Base-by-base conservation (phyloP, 2,888 invertebrate genomes). In the Ennomos erosarius region DNA sequence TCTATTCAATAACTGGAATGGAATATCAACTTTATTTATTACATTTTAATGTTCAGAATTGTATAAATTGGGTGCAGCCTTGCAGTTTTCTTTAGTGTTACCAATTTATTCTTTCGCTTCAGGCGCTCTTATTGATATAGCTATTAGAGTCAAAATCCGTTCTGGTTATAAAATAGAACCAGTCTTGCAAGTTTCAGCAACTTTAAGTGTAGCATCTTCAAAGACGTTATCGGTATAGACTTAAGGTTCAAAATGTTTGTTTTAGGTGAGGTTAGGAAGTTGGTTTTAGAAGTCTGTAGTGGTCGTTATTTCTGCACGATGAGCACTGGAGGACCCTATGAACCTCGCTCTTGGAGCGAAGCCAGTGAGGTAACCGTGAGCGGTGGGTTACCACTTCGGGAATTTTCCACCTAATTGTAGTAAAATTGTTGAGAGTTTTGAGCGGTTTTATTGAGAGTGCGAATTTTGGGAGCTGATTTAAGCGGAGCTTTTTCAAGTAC, bases 271-370 rank as follows among this genome's bases (percentile, higher is more conserved):
- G 47, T 37, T 50, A 10, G 54, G 10, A 9, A 10, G 33, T 11
- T 55, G 50, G 51, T 55, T 51, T 55, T 50, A 42, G 42, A 69
- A 73, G 73, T 73, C 64, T 70, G 64, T 69, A 78, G 79, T 66
- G 80, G 73, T 82, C 81, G 82, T 81, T 82, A 80, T 78, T 80
- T 76, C 79, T 79, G 72, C 74, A 71, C 75, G 75, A 76, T 74
- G 76, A 79, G 75, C 74, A 71, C 64, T 74, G 75, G 69, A 82
- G 82, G 64, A 72, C 69, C 39, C 54, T 48, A 38, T 10, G 40
- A 12, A 52, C 37, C 39, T 35, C 26, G 37, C 36, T 9, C 43
- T 55, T 59, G 59, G 59, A 59, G 45, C 13, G 51, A 1, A 35
- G 59, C 59, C 59, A 59, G 59, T 33, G 55, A 62, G 62, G 63